Evolutionary conservation across 1,140 invertebrate species (phyloP).

Genomic region (Sitophilus oryzae): DNA sequence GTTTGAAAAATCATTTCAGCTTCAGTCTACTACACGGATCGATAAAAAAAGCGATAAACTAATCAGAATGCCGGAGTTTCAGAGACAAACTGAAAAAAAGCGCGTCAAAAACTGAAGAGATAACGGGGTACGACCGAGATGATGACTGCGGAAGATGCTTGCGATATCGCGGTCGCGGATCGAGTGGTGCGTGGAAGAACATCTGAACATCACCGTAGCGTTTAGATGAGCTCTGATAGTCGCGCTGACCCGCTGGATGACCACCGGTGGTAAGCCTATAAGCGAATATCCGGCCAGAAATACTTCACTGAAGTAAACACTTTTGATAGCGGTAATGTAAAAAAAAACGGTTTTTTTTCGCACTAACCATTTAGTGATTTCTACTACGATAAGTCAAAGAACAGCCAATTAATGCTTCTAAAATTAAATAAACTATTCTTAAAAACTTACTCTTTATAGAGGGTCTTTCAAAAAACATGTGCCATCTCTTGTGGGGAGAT

Average conservation of each 20-base stretch:
- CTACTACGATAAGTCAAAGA: too few relatives aligned
- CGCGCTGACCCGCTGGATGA: slow-evolving; percentile 36
- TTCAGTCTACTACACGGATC: too few relatives aligned
- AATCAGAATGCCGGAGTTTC: neutral
- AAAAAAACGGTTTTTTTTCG: neutral
- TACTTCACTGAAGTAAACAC: neutral
- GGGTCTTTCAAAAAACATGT: too few relatives aligned
- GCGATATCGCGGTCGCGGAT: slow-evolving; percentile 13
- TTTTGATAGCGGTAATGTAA: neutral
- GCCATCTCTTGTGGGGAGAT: too few relatives aligned
- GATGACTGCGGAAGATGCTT: slow-evolving; percentile 7
- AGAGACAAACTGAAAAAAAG: neutral
- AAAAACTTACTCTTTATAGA: too few relatives aligned
- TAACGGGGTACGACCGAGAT: neutral
- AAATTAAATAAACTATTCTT: too few relatives aligned
- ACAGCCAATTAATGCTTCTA: too few relatives aligned
- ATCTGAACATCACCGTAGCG: slow-evolving; percentile 3
- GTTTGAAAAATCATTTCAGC: slow-evolving; percentile 11
- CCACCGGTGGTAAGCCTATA: slow-evolving; percentile 10
- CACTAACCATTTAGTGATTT: too few relatives aligned
- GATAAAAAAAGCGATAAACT: too few relatives aligned
- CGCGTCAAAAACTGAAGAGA: neutral
- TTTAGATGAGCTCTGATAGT: slow-evolving; percentile 43
- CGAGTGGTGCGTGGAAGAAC: slow-evolving; percentile 17
- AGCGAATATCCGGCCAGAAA: neutral